Evolutionary conservation across 2,113 vertebrate genomes (phyloP), one percentile per base, ranked within the genome.

Genomic region (Perca flavescens): DNA sequence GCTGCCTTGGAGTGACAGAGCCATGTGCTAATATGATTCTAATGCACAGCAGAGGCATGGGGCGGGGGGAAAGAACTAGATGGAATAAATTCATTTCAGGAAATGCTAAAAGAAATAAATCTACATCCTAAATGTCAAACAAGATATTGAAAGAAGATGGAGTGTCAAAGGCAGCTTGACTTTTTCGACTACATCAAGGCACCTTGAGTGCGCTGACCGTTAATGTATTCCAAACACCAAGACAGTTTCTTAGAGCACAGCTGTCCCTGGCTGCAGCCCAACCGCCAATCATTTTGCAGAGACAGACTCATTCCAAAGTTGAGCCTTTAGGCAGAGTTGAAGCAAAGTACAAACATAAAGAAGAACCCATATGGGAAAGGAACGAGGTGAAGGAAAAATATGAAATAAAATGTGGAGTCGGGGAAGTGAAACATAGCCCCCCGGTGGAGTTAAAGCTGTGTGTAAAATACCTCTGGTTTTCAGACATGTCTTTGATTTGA

Each of bases 121-220:
- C 86, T 74, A 72, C 77, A 88, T 88, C 78, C 80, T 58, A 91
- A 93, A 93, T 89, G 93, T 89, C 86, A 90, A 74, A 80, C 83
- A 82, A 81, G 80, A 87, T 93, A 85, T 86, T 77, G 65, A 84
- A 89, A 74, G 84, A 81, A 86, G 86, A 89, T 84, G 76, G 74
- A 49, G 77, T 85, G 84, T 88, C 85, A 84, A 77, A 88, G 80
- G 79, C 79, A 87, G 83, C 67, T 21, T 70, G 88, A 88, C 82
- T 58, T 82, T 63, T 81, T 87, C 79, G 71, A 77, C 82, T 75
- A 81, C 87, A 88, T 89, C 82, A 87, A 87, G 82, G 84, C 77
- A 88, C 84, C 75, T 83, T 82, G 68, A 85, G 80, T 66, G 77
- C 16, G 34, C 56, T 67, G 90, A 79, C 70, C 72, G 22, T 82